These are phyloP conservation scores for Falcunculus frontatus DNA, from an alignment of 2,113 vertebrate species.

Conservation along the genomic window DNA sequence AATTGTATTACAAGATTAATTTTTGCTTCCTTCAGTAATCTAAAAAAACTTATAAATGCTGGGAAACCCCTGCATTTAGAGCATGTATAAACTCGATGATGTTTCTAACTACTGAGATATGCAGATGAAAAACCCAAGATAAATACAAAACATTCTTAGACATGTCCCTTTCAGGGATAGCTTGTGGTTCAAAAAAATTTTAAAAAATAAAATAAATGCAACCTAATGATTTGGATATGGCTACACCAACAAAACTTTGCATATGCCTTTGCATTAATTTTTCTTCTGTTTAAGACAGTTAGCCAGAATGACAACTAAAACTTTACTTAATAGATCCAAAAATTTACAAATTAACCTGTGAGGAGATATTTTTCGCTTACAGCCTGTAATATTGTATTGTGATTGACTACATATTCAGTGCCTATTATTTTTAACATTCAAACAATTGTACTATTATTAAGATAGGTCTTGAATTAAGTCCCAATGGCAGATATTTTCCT, in stretches of 20 bases:
- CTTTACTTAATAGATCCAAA: background rate
- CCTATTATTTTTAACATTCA: background rate
- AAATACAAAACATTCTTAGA: background rate
- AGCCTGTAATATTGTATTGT: background rate
- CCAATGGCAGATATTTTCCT: background rate
- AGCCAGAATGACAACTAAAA: background rate
- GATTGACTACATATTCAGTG: background rate
- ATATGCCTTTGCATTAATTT: background rate
- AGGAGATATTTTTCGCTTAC: background rate
- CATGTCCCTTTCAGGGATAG: background rate
- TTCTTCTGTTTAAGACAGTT: background rate
- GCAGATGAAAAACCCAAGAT: conserved; percentile 2
- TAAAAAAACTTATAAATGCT: background rate
- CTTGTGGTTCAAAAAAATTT: background rate
- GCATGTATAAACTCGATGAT: background rate
- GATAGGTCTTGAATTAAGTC: background rate
- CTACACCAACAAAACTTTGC: background rate
- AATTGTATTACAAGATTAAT: background rate
- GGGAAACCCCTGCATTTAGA: background rate
- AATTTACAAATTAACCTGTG: background rate
- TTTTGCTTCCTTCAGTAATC: background rate
- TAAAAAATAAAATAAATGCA: background rate
- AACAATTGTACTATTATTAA: background rate
- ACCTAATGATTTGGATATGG: background rate
- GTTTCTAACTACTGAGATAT: background rate